Evolutionary conservation across 1,140 invertebrate genomes (phyloP).

Genomic region (Drosophila nigrodunni): DNA sequence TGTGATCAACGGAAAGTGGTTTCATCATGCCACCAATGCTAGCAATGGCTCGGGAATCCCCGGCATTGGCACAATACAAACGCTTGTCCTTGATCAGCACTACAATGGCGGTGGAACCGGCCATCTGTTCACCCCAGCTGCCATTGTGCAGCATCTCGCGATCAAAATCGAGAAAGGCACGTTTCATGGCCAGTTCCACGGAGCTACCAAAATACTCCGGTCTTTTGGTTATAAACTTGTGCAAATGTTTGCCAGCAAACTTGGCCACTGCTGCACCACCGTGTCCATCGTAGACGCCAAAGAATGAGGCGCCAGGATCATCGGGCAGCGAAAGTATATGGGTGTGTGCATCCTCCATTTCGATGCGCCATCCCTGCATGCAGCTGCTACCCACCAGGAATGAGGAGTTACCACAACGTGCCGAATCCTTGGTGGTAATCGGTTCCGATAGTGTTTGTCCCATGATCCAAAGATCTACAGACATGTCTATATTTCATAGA

Average conservation of each 20-base stretch:
- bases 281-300: conserved; percentile 94
- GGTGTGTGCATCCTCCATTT: conserved; percentile 99
- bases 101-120: conserved; percentile 96
- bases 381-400: conserved; percentile 95
- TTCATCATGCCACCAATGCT: conserved; percentile 88
- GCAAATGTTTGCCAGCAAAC: conserved; percentile 97
- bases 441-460: conserved; percentile 97
- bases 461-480: conserved; percentile 86
- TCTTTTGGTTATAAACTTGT: conserved; percentile 92
- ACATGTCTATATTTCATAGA: neutral
- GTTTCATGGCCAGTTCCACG: conserved; percentile 86
- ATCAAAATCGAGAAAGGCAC: conserved; percentile 96
- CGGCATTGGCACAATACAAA: conserved; percentile 97
- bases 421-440: conserved; percentile 94
- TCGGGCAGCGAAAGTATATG: conserved; percentile 96
- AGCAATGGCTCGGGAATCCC: conserved; percentile 97
- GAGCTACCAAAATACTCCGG: conserved; percentile 87
- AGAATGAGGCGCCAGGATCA: conserved; percentile 96
- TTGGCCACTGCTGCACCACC: conserved; percentile 94
- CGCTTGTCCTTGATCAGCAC: conserved; percentile 92
- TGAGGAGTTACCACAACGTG: conserved; percentile 89
- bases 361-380: conserved; percentile 99
- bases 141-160: conserved; percentile 95
- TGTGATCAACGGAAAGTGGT: conserved; percentile 95
- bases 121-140: conserved; percentile 93